A percentile compares a stretch with the other conserved stretches of the same genome.
phyloP scores from a whole-genome alignment of 2,113 vertebrate genomes.

The Bettongia penicillata region DNA sequence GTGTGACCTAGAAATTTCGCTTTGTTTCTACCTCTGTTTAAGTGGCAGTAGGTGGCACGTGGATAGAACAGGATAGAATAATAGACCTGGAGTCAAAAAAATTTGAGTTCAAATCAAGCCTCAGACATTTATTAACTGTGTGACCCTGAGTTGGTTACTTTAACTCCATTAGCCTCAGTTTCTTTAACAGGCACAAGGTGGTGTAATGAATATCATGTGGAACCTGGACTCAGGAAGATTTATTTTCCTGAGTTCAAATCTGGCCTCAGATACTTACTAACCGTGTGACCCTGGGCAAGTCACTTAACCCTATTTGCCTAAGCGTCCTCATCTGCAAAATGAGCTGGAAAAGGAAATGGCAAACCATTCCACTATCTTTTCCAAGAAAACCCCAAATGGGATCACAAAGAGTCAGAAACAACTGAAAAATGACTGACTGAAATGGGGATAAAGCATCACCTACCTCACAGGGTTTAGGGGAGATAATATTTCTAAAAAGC shows the following conservation, averaged over 20 bases:
- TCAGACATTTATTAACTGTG: background rate
- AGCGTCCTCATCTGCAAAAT: background rate
- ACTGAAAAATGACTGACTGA: background rate
- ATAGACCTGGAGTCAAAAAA: background rate
- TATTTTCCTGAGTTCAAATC: background rate
- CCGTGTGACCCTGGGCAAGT: background rate
- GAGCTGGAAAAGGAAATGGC: background rate
- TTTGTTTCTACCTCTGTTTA: background rate
- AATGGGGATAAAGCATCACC: background rate
- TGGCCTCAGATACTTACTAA: background rate
- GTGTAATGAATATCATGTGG: background rate
- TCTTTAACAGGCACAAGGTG: background rate
- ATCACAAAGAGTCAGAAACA: background rate
- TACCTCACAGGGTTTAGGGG: background rate
- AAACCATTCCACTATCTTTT: background rate
- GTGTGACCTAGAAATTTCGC: constrained; percentile 36
- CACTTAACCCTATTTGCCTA: background rate
- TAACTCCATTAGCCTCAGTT: background rate
- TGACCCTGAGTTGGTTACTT: background rate
- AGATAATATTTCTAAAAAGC: background rate
- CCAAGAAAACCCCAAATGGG: background rate
- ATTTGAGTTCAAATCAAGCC: background rate
- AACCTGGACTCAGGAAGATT: background rate
- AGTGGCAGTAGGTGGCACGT: background rate
- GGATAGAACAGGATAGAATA: background rate